Evolutionary conservation across 2,113 vertebrate genomes (phyloP).

Genomic region (Phalacrocorax carbo): DNA sequence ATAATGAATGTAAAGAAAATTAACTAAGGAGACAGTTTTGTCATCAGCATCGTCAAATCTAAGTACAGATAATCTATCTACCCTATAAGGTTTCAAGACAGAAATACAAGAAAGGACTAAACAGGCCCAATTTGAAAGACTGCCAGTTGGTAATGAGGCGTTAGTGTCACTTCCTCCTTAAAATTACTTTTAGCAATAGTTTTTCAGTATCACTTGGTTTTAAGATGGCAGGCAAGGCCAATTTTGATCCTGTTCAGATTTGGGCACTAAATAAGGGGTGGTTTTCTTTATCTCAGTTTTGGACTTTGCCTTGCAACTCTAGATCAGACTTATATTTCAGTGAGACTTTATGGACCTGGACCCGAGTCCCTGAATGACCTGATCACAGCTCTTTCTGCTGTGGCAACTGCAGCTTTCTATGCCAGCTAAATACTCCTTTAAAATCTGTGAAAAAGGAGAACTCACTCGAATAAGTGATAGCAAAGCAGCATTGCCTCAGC

Average conservation of each 20-base stretch:
- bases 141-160: background rate
- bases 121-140: background rate
- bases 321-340: background rate
- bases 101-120: background rate
- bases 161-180: background rate
- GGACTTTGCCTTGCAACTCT: background rate
- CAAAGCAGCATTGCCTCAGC: background rate
- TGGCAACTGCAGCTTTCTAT: background rate
- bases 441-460: background rate
- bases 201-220: background rate
- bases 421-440: background rate
- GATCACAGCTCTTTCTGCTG: background rate
- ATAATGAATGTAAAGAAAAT: background rate
- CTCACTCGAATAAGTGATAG: background rate
- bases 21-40: background rate
- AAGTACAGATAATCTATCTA: background rate
- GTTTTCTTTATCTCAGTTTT: background rate
- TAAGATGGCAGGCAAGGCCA: background rate
- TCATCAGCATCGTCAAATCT: background rate
- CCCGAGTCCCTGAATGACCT: background rate
- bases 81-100: background rate
- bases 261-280: background rate
- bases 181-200: background rate
- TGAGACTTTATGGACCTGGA: background rate
- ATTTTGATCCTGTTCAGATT: background rate